Percentiles rank a stretch among this genome's conserved stretches.
phyloP scores from a whole-genome alignment of 2,113 vertebrate genomes.

The Enhydra lutris region DNA sequence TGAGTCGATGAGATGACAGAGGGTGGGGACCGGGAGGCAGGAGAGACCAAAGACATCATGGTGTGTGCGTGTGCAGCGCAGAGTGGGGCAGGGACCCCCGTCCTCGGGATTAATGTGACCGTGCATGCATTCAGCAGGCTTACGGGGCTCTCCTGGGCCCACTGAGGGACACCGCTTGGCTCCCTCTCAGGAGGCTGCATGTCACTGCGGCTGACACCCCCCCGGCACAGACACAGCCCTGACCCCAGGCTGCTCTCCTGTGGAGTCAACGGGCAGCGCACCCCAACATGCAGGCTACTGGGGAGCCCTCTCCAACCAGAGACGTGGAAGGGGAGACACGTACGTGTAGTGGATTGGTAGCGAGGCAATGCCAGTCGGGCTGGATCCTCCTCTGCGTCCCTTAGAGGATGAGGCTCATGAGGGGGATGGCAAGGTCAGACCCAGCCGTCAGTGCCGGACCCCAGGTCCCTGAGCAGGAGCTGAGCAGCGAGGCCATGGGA shows the following conservation, averaged over 20 bases:
- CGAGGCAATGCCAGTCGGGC: too few species aligned
- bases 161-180: background rate
- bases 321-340: background rate
- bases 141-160: background rate
- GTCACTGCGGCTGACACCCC: background rate
- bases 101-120: background rate
- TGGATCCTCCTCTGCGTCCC: background rate
- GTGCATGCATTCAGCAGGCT: background rate
- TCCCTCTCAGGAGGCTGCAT: background rate
- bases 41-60: background rate
- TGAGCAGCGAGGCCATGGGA: background rate
- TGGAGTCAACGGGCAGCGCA: background rate
- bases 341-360: background rate
- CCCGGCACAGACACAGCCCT: background rate
- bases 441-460: background rate
- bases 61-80: background rate
- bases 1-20: background rate
- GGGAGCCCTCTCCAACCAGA: background rate
- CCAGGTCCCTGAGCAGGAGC: background rate
- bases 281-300: fast-evolving
- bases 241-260: background rate
- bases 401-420: background rate
- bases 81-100: too few species aligned
- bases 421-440: background rate
- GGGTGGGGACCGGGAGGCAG: too few species aligned